A percentile compares a stretch with the other conserved stretches of the same genome.
Conservation (phyloP, 53 echinoderm and acorn worm genomes). For the Actinopyga echinites region DNA sequence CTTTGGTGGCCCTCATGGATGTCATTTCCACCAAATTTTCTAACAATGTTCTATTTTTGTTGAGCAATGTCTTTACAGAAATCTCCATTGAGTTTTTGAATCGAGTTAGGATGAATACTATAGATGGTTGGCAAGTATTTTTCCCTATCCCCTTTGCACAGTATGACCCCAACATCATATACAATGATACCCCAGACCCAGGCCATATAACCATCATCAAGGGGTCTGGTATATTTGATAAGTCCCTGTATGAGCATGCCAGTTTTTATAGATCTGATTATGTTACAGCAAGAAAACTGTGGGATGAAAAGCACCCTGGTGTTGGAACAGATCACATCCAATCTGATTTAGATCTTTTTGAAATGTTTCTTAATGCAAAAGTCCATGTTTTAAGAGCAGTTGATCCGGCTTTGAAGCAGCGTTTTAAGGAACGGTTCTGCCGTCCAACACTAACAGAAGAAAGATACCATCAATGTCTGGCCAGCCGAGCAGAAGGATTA, state of each 20-base stretch:
- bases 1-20: slow-evolving; percentile 93
- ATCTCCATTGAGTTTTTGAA: slow-evolving; percentile 86
- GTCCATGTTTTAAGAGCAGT: slow-evolving; percentile 90
- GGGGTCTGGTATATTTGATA: slow-evolving; percentile 83
- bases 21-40: slow-evolving; percentile 93
- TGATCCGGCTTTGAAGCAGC: slow-evolving; percentile 90
- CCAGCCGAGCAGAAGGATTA: slow-evolving; percentile 81
- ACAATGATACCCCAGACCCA: slow-evolving; percentile 68
- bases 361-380: slow-evolving; percentile 93
- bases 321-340: slow-evolving; percentile 94
- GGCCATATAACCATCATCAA: slow-evolving; percentile 79
- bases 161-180: slow-evolving; percentile 89
- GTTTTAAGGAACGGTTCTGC: slow-evolving; percentile 74
- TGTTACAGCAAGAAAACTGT: slow-evolving; percentile 72
- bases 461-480: slow-evolving; percentile 87
- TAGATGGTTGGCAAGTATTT: slow-evolving; percentile 86
- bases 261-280: slow-evolving; percentile 98
- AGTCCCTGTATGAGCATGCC: slow-evolving; percentile 81
- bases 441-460: slow-evolving; percentile 88
- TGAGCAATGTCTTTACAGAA: slow-evolving; percentile 75
- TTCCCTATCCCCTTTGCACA: slow-evolving; percentile 94
- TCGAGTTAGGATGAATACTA: slow-evolving; percentile 95
- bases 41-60: slow-evolving; percentile 78
- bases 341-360: slow-evolving; percentile 93
- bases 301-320: slow-evolving; percentile 95